phyloP scores from a whole-genome alignment of 2,888 invertebrate species.

The Macropis europaea region DNA sequence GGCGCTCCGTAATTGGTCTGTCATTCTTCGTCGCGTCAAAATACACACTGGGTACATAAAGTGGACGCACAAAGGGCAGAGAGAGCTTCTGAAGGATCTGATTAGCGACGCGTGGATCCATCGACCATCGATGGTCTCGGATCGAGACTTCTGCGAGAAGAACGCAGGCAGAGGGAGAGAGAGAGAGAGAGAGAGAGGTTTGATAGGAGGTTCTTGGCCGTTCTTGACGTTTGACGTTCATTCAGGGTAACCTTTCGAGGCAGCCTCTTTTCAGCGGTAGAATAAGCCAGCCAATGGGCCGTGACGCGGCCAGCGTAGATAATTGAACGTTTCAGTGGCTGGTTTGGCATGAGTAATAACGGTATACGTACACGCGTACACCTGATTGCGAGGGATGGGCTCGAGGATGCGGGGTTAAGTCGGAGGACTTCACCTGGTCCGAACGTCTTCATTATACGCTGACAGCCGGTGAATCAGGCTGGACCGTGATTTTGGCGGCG shows the following conservation, averaged over 20 bases:
- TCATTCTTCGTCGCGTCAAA: conserved; percentile 66
- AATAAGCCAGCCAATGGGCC: conserved; percentile 61
- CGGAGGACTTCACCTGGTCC: conserved; percentile 22
- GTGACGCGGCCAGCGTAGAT: conserved; percentile 70
- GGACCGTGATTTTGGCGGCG: conserved; percentile 34
- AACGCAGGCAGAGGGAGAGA: neutral
- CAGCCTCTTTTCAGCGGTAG: conserved; percentile 68
- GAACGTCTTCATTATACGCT: conserved; percentile 63
- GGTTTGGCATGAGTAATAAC: conserved; percentile 67
- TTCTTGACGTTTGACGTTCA: conserved; percentile 69
- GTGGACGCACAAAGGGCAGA: conserved; percentile 16
- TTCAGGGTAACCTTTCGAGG: conserved; percentile 67
- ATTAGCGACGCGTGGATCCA: conserved; percentile 65
- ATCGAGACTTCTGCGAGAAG: conserved; percentile 8
- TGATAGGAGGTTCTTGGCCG: conserved; percentile 36
- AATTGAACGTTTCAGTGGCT: conserved; percentile 75
- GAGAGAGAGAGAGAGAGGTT: neutral
- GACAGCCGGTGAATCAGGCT: conserved; percentile 52
- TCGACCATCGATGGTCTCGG: conserved; percentile 10
- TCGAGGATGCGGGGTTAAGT: conserved; percentile 25
- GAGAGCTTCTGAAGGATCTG: conserved; percentile 57
- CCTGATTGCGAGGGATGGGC: conserved; percentile 53
- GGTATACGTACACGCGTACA: conserved; percentile 60
- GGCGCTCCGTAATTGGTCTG: conserved; percentile 66
- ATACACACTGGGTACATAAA: conserved; percentile 49